These are phyloP conservation scores for Mormyrus proboscirostris DNA, from an alignment of 2,797 vertebrate genomes.

Conservation along the genomic window DNA sequence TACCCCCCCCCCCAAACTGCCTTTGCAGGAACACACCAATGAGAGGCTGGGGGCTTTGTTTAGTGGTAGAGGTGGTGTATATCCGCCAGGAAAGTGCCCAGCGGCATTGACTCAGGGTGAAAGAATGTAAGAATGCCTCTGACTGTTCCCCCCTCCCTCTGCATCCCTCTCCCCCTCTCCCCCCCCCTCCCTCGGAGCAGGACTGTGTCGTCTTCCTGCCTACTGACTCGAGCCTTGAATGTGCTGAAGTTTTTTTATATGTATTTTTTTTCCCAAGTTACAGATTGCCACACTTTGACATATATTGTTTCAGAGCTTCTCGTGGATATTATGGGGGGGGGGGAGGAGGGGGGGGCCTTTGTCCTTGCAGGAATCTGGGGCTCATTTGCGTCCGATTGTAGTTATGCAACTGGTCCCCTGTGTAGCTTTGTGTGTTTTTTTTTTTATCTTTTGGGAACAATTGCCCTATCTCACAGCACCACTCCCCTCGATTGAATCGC, in stretches of 20 bases:
- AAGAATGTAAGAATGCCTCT: slow-evolving; percentile 55
- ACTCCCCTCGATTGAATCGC: not conserved
- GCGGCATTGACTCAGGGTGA: slow-evolving; percentile 47
- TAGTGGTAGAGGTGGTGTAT: slow-evolving; percentile 37
- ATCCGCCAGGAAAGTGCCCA: slow-evolving; percentile 43
- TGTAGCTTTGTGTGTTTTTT: not conserved
- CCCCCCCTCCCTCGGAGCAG: slow-evolving; percentile 13
- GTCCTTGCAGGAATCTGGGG: not conserved
- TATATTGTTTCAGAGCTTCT: not conserved
- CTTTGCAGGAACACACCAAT: slow-evolving; percentile 18
- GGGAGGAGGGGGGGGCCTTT: not conserved
- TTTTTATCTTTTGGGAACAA: not conserved
- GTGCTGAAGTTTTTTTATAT: slow-evolving; percentile 32
- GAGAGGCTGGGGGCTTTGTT: slow-evolving; percentile 33
- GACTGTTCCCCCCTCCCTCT: slow-evolving; percentile 26
- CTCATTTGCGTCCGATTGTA: not conserved
- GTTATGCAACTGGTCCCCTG: not conserved
- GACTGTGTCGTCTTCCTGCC: slow-evolving; percentile 36
- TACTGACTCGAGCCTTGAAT: slow-evolving; percentile 46
- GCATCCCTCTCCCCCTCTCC: not conserved
- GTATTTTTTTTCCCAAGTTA: not conserved
- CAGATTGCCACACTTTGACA: not conserved
- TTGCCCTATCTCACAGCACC: not conserved
- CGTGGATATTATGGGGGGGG: not conserved
- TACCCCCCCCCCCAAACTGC: slow-evolving; percentile 20